Conservation (phyloP, 2,113 vertebrate species). For the Percina caprodes region DNA sequence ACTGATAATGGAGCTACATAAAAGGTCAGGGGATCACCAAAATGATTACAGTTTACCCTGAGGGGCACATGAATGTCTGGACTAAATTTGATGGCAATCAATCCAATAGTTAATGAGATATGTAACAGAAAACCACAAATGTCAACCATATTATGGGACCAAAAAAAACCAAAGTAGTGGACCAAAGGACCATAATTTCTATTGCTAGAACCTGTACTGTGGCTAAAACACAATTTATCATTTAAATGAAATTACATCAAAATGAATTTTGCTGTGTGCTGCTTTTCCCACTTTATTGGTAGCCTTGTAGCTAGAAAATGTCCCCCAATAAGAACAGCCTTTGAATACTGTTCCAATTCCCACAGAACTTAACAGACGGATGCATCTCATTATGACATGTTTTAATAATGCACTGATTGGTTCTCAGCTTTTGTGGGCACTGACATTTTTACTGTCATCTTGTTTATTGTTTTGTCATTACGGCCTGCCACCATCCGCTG, state of each 20-base stretch:
- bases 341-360: constrained; percentile 1
- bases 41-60: neutral
- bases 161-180: neutral
- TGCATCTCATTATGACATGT: neutral
- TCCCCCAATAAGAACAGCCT: neutral
- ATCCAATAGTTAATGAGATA: neutral
- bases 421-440: neutral
- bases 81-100: neutral
- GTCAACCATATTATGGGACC: neutral
- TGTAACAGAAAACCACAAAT: neutral
- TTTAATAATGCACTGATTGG: neutral
- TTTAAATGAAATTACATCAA: neutral
- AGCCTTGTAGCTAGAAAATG: neutral
- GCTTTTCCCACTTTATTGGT: neutral
- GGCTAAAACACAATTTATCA: neutral
- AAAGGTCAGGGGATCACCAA: neutral
- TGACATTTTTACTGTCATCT: constrained; percentile 6
- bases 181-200: too few species aligned
- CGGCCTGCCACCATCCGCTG: constrained; percentile 10
- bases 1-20: too few species aligned
- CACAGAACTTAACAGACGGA: neutral
- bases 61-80: neutral
- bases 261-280: neutral
- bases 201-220: neutral
- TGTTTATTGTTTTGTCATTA: constrained; percentile 20